Evolutionary conservation across 2,797 vertebrate genomes (phyloP), one percentile per base, ranked within the genome.

Genomic region (Anolis apletophallus): DNA sequence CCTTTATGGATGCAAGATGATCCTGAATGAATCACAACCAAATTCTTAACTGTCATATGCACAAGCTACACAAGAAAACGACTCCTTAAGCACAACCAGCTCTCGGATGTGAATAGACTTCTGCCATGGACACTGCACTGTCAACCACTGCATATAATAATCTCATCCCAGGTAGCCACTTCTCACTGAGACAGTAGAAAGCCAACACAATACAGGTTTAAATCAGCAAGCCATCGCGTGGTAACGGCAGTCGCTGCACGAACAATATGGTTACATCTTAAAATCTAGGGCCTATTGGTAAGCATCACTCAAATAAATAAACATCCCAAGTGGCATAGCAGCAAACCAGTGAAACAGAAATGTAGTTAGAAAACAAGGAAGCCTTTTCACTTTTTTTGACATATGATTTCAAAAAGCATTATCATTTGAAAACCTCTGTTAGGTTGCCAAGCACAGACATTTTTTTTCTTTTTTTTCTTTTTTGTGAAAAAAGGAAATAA

Each of bases 401-500:
- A 86, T 46, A 72, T 54, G 40, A 86, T 81, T 40, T 73, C 59
- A 73, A 87, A 29, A 85, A 88, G 34, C 19, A 5, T 36, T 85
- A 79, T 68, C 61, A 81, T 80, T 72, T 88, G 64, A 77, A 81
- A 64, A 86, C 19, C 13, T 68, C 55, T 73, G 32, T 5, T 78
- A 57, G 88, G 61, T 76, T 76, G 71, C 81, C 71, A 79, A 75
- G 80, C 54, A 80, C 85, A 86, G 17, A 85, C 7, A 59, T 19
- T 36, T 68, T 69, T 67, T 86, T 19, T 36, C 57, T 69, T 67
- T 86, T 79, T 26, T 78, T 50, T 64, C 19, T 26, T 54, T 64
- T 75, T 67, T 10, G 46, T 52, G 68, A 79, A 87, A 87, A 86
- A 85, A 78, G 78, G 46, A 87, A 77, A 93, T 71, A 87, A 84